Evolutionary conservation across 2,113 vertebrate genomes (phyloP), one percentile per base, ranked within the genome.

Genomic region (Halichoeres trimaculatus): DNA sequence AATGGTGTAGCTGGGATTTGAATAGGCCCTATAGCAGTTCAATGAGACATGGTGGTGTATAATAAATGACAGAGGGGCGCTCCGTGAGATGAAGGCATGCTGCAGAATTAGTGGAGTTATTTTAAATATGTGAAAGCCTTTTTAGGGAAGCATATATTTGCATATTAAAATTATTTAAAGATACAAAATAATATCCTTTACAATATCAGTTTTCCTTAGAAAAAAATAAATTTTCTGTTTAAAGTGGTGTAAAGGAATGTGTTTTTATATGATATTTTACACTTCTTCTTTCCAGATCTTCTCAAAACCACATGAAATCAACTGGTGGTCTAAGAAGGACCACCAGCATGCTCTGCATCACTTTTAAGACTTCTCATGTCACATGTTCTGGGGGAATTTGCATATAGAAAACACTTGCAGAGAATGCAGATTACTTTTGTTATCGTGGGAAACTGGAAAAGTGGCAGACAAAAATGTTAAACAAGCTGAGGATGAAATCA

Each of bases 1-100:
- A 90, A 92, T 89, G 19, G n/a, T 20, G 68, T 14, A 35, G 48
- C 52, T 57, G 20, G 70, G 65, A 78, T 86, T 85, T 89, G 73
- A 84, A 89, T 79, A 30, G 30, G 30, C 30, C 30, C 30, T 30
- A 30, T 30, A 70, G 60, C 35, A 55, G 62, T 70, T 56, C 87
- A 87, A 90, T 90, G 86, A 88, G 86, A 85, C 68, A 40, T 60
- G 66, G 70, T 85, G 90, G 73, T 80, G 86, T 68, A 84, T 88
- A 86, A 78, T 78, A 73, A 77, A 80, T 84, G 40, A 70, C 74
- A 65, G 51, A 6, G 11, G 62, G 50, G 5, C 5, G 10, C 45
- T 48, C 53, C 50, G 2, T 58, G 55, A 66, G 70, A 54, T 72
- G 57, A 72, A 83, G 73, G 61, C 71, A 51, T 74, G 68, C 35